phyloP scores from a whole-genome alignment of 2,113 vertebrate genomes.

The Chloebia gouldiae region DNA sequence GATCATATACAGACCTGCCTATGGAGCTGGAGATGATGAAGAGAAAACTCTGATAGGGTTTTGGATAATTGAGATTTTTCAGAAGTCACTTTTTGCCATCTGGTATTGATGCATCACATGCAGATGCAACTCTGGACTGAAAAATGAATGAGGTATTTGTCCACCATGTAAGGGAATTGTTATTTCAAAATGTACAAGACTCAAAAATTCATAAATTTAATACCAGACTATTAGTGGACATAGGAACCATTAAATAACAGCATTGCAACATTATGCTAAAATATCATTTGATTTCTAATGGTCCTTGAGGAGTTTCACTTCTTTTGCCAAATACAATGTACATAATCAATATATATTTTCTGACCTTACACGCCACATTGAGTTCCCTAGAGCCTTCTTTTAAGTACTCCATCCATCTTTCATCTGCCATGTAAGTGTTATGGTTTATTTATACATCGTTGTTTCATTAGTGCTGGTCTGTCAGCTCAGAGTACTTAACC shows the following conservation, averaged over 20 bases:
- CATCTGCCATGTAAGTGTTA: conserved; percentile 1
- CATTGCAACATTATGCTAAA: neutral
- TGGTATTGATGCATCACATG: neutral
- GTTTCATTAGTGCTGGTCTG: neutral
- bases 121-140: neutral
- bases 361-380: neutral
- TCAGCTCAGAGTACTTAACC: neutral
- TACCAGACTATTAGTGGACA: neutral
- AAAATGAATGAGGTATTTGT: neutral
- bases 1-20: neutral
- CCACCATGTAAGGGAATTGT: neutral
- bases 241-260: conserved; percentile 1
- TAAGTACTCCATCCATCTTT: conserved; percentile 51
- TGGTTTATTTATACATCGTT: neutral
- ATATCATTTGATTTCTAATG: conserved; percentile 2
- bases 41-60: neutral
- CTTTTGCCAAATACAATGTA: neutral
- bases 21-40: neutral
- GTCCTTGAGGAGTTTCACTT: neutral
- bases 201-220: neutral
- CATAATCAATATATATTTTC: neutral
- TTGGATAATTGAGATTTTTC: neutral
- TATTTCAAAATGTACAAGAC: neutral
- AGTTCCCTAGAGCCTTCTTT: conserved; percentile 9
- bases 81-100: neutral